Evolutionary conservation across 2,888 invertebrate species (phyloP), one percentile per base, ranked within the genome.

Genomic region (Cylindroiulus punctatus): DNA sequence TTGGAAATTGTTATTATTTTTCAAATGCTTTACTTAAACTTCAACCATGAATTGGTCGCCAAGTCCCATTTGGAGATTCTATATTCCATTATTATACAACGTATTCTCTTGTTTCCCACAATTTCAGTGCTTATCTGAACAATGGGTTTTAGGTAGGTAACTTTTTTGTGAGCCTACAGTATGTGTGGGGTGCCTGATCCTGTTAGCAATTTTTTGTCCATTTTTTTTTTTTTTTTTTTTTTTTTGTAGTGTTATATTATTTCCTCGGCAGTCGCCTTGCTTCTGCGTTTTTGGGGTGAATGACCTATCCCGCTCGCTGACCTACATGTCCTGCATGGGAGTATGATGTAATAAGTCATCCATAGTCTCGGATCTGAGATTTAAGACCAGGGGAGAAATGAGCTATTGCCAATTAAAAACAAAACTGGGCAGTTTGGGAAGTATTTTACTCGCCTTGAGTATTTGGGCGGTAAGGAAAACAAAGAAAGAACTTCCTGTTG

Each of bases 321-420:
- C 57, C 57, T 57, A 57, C 19, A 57, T 57, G 57, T 57, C 57
- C 57, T 57, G 57, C 57, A 19, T n/a, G 57, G n/a, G 57, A 57
- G 19, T 57, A n/a, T 57, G 57, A 57, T 57, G 57, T n/a, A n/a
- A 57, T 57, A 57, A 57, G 57, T 57, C 57, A 57, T 57, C 57
- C 57, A 57, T 57, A 57, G 57, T 57, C 19, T n/a, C 57, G 57
- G 57, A n/a, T 57, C n/a, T 57, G 57, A 57, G 57, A 57, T 57
- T 57, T 57, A 57, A 57, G 57, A 57, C 57, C 57, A 57, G 57
- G 57, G 57, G 57, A 57, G 57, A 57, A 57, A 57, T 57, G 57
- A 57, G 57, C 57, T 57, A 57, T 57, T 57, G 57, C 57, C 19
- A n/a, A n/a, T 57, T 57, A n/a, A 19, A 19, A 8, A 17, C 17